Conservation (phyloP, 2,888 invertebrate species). For the Achlya flavicornis region DNA sequence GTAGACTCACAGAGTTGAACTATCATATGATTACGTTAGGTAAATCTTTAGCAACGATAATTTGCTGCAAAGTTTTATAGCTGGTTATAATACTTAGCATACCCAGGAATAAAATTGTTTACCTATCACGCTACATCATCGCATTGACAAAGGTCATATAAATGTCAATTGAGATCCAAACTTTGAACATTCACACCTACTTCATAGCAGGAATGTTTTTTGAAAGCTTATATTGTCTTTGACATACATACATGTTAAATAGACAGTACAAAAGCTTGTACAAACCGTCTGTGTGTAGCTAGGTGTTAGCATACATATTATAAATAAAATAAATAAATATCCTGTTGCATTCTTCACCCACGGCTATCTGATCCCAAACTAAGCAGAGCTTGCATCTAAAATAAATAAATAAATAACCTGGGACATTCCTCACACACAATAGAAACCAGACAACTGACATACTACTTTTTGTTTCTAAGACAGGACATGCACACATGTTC, state of each 20-base stretch:
- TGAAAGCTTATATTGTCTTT: conserved; percentile 62
- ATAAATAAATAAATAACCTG: no score
- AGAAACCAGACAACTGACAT: no score
- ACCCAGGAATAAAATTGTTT: conserved; percentile 1
- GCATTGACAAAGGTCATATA: conserved; percentile 29
- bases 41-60: neutral
- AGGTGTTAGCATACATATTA: conserved; percentile 19
- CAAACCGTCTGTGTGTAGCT: conserved; percentile 24
- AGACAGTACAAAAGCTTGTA: conserved; percentile 29
- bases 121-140: conserved; percentile 2
- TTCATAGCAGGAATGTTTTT: conserved; percentile 37
- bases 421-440: no score
- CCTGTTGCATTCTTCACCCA: no score
- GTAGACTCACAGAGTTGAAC: neutral
- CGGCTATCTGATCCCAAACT: no score
- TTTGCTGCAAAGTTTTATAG: neutral
- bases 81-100: neutral
- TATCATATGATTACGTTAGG: neutral
- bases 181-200: conserved; percentile 20
- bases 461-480: no score
- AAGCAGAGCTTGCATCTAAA: no score
- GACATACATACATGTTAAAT: conserved; percentile 53
- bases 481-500: no score
- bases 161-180: conserved; percentile 37
- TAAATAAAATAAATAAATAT: conserved; percentile 1